Evolutionary conservation across 2,888 invertebrate species (phyloP), one percentile per base, ranked within the genome.

Genomic region (Troides helena): DNA sequence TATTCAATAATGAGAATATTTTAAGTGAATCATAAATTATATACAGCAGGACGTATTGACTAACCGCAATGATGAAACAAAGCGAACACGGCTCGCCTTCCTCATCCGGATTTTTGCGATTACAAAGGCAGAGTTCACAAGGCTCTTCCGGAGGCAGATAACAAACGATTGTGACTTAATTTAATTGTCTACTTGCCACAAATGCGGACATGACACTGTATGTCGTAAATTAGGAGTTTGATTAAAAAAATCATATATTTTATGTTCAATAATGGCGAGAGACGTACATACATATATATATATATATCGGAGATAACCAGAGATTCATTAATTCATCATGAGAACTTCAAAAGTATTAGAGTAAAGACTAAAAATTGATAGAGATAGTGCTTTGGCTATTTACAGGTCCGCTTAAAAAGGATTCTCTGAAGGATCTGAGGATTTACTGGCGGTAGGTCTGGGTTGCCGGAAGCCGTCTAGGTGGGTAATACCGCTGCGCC

Each of bases 21-120:
- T 43, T 21, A 63, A 68, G 56, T n/a, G 63, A 46, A 59, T 65
- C 53, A 60, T 62, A 62, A 30, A 30, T 30, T 30, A 36, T 30
- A 53, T n/a, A 53, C 18, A 18, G 53, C n/a, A n/a, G n/a, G 53
- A 53, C n/a, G 53, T 67, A 21, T 57, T 53, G 64, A 18, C 39
- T 57, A 39, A 62, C 10, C 21, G 39, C 21, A 63, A 64, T 63
- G 67, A 61, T 70, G 46, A 61, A 60, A 67, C 46, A 67, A 64
- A 67, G 56, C 53, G 30, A 53, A 56, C 63, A 56, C 46, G 56
- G 8, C n/a, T 70, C 50, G 17, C 21, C 70, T 70, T 70, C 70
- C 70, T 64, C 67, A 67, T 70, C 70, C 70, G 67, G 70, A 67
- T 66, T 67, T 69, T 69, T 58, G 53, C 58, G 62, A 66, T 50